phyloP scores from a whole-genome alignment of 2,888 invertebrate genomes.

The Brachyptera putata region DNA sequence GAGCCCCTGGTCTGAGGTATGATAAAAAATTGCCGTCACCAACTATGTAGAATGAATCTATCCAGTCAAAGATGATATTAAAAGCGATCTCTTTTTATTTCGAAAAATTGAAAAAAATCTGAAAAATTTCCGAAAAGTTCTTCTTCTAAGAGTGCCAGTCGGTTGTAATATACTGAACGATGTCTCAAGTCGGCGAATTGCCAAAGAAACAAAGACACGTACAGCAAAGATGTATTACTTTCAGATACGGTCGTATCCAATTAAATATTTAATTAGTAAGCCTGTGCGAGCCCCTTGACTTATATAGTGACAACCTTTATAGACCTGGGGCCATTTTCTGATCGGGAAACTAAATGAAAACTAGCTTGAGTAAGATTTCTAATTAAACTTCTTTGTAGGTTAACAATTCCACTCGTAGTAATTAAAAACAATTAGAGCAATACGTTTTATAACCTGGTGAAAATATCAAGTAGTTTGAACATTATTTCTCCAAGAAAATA shows the following conservation, averaged over 20 bases:
- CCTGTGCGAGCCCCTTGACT: constrained; percentile 10
- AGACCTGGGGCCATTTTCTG: constrained; percentile 8
- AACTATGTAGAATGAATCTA: too few species aligned
- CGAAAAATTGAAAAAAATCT: too few species aligned
- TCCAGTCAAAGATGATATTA: too few species aligned
- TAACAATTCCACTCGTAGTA: not conserved
- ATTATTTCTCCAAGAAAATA: too few species aligned
- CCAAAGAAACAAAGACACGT: constrained; percentile 10
- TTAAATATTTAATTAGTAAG: constrained; percentile 23
- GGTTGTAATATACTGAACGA: constrained; percentile 9
- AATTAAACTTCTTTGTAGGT: constrained; percentile 13
- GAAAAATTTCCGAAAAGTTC: too few species aligned
- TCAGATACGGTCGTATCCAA: constrained; percentile 11
- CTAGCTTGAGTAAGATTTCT: not conserved
- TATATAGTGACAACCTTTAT: constrained; percentile 13
- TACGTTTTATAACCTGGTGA: too few species aligned
- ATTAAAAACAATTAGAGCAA: constrained; percentile 3
- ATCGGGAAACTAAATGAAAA: constrained; percentile 8
- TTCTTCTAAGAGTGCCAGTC: not conserved
- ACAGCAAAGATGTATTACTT: constrained; percentile 15
- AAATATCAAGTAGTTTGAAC: too few species aligned
- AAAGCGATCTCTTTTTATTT: too few species aligned
- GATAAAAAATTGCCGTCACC: not conserved
- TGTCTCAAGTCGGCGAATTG: constrained; percentile 4
- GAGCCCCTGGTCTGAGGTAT: not conserved